Percentiles rank a stretch among this genome's conserved stretches.
Evolutionary conservation across 2,113 vertebrate genomes (phyloP).

Genomic region (Monarcha castaneiventris): DNA sequence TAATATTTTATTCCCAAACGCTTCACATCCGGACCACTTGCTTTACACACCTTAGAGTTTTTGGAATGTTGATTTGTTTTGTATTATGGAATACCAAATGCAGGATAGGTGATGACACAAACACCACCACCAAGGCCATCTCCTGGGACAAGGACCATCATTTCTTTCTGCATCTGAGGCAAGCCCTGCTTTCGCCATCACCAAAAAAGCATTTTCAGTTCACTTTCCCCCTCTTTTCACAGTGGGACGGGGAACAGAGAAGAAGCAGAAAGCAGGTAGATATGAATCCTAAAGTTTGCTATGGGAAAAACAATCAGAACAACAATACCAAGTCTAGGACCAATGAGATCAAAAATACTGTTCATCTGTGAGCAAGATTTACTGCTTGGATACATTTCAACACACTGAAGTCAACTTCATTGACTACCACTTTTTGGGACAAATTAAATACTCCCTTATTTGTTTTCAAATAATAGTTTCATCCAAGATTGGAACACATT

Average conservation of each 20-base stretch:
- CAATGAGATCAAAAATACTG: neutral
- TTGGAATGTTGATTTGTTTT: neutral
- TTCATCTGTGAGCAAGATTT: neutral
- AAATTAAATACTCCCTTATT: neutral
- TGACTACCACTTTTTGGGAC: neutral
- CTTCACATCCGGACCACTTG: neutral
- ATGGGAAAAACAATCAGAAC: neutral
- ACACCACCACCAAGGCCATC: neutral
- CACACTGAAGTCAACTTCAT: neutral
- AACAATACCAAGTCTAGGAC: neutral
- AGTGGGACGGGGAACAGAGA: neutral
- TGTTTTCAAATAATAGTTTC: neutral
- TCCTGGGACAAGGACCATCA: neutral
- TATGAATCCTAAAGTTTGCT: neutral
- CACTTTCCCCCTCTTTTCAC: neutral
- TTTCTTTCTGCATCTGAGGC: neutral
- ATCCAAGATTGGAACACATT: neutral
- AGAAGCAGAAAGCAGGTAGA: neutral
- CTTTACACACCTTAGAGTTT: fast-evolving
- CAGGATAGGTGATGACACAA: fast-evolving
- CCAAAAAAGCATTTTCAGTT: neutral
- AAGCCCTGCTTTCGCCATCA: neutral
- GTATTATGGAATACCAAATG: neutral
- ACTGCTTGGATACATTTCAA: neutral
- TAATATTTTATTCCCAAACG: neutral